phyloP scores from a whole-genome alignment of 1,140 invertebrate species.

The Ridgeia piscesae region DNA sequence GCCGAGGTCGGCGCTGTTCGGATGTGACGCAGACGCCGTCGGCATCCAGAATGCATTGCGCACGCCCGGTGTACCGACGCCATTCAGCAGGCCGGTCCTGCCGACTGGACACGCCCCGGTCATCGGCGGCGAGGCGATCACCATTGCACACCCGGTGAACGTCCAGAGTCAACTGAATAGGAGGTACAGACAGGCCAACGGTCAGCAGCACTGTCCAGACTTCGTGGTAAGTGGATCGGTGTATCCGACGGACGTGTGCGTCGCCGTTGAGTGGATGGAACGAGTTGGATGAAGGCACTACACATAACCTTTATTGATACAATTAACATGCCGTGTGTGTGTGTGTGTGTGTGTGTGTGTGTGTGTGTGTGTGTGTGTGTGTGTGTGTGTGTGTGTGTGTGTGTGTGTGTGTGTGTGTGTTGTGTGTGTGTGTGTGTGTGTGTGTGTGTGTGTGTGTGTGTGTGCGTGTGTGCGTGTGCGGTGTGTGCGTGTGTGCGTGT shows the following conservation, averaged over 20 bases:
- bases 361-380: too few species aligned
- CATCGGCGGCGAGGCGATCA: slow-evolving; percentile 71
- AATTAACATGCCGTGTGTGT: too few species aligned
- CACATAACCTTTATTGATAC: too few species aligned
- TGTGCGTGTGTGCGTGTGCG: too few species aligned
- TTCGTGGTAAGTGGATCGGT: not conserved
- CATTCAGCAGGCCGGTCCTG: slow-evolving; percentile 82
- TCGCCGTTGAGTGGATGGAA: too few species aligned
- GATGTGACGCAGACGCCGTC: slow-evolving; percentile 80
- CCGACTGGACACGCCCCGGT: slow-evolving; percentile 65
- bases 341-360: too few species aligned
- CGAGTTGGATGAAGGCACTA: too few species aligned
- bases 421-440: too few species aligned
- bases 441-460: too few species aligned
- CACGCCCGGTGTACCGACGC: slow-evolving; percentile 68
- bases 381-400: too few species aligned
- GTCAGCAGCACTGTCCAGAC: slow-evolving; percentile 50
- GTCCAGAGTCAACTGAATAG: slow-evolving; percentile 35
- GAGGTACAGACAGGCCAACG: slow-evolving; percentile 38
- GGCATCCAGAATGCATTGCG: slow-evolving; percentile 88
- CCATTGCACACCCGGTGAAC: slow-evolving; percentile 45
- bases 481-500: too few species aligned
- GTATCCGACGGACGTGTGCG: not conserved
- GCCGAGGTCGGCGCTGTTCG: slow-evolving; percentile 89
- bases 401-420: too few species aligned